Percentiles rank a stretch among this genome's conserved stretches.
Conservation (phyloP, 2,797 vertebrate genomes). For the Darevskia nairensis region DNA sequence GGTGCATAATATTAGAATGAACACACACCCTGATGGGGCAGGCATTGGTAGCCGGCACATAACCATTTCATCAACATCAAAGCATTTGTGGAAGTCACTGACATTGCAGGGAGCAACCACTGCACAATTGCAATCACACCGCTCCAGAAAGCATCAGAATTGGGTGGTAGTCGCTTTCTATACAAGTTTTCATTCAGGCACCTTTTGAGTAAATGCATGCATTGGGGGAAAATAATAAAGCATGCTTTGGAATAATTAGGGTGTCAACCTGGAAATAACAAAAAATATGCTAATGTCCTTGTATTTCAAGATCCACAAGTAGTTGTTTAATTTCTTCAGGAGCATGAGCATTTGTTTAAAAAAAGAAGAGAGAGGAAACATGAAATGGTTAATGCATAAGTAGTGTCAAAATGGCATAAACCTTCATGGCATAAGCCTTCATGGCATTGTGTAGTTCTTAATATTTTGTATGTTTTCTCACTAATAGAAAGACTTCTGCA, state of each 20-base stretch:
- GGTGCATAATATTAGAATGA: neutral
- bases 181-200: neutral
- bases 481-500: conserved; percentile 27
- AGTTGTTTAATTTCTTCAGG: neutral
- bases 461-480: conserved; percentile 12
- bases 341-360: neutral
- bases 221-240: neutral
- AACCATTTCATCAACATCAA: neutral
- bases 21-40: too few species aligned
- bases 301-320: neutral
- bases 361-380: neutral
- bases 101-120: neutral
- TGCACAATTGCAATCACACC: neutral
- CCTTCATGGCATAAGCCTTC: neutral
- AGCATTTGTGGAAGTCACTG: neutral
- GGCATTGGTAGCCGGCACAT: neutral
- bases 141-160: neutral
- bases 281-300: neutral
- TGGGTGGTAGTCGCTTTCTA: neutral
- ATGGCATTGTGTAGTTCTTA: neutral
- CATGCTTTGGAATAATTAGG: neutral
- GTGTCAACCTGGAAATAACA: neutral
- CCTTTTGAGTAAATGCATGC: neutral
- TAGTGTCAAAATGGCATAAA: neutral
- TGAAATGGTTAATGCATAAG: neutral